These are phyloP conservation scores for Anser cygnoides DNA, from an alignment of 2,113 vertebrate genomes.

Conservation along the genomic window DNA sequence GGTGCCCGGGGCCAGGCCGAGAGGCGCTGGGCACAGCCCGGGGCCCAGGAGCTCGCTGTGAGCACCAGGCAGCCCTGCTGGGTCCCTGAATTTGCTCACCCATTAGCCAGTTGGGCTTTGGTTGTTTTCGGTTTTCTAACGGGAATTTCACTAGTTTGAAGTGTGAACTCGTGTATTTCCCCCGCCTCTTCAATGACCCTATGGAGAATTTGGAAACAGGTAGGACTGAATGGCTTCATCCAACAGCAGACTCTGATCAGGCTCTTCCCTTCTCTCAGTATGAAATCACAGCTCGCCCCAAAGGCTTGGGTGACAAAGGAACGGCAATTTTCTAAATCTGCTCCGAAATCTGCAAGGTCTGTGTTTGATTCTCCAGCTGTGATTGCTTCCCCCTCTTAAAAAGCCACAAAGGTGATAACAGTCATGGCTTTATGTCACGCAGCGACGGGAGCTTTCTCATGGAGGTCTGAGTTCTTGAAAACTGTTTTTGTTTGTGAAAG, in stretches of 20 bases:
- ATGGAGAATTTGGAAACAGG: background rate
- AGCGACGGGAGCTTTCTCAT: background rate
- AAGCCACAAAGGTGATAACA: background rate
- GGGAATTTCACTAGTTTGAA: background rate
- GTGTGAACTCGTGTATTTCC: background rate
- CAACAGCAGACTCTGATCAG: background rate
- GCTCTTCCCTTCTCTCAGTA: background rate
- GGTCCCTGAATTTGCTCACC: background rate
- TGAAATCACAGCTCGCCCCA: background rate
- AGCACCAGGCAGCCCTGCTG: no score
- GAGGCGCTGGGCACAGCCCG: no score
- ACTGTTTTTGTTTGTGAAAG: background rate
- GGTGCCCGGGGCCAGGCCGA: no score
- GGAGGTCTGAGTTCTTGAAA: background rate
- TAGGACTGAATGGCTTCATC: background rate
- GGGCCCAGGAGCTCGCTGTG: no score
- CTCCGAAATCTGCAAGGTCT: background rate
- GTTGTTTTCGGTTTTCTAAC: background rate
- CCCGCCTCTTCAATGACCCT: background rate
- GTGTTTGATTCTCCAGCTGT: background rate
- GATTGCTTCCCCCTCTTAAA: background rate
- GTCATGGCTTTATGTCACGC: background rate
- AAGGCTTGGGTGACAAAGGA: background rate
- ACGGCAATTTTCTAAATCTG: background rate
- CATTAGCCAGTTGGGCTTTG: background rate